Base-by-base conservation (phyloP, 2,888 invertebrate species). In the Cremastinae sp. region DNA sequence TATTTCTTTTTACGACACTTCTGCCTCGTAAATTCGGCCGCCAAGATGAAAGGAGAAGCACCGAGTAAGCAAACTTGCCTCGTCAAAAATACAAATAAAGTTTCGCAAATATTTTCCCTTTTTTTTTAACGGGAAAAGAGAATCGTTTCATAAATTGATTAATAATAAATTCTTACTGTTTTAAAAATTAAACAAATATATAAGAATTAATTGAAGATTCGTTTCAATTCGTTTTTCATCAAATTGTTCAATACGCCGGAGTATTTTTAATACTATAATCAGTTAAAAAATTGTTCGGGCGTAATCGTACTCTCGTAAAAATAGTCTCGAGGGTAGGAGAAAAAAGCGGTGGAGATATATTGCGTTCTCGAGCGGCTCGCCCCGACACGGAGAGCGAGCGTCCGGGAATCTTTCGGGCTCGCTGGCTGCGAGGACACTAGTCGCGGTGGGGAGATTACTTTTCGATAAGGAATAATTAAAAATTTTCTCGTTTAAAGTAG, bases 381-480 rank as follows among this genome's bases (percentile, higher is more conserved):
- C 73, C 64, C 69, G 76, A 61, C 69, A 66, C 14, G 58, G 36
- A n/a, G 49, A 74, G 68, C 43, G 28, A 68, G 74, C 53, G 51
- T 54, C 45, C 51, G 62, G 71, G 66, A 36, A 47, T 61, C 72
- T 68, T 68, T 45, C 62, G 58, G 49, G 71, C 59, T 47, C 68
- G 54, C 56, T 58, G 38, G 59, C 18, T 54, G 74, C 41, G 61
- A 53, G 47, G 71, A 66, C 34, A 76, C 51, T 56, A 22, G 65
- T 53, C 41, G 74, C 58, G 53, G 66, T 80, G 80, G 84, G 83
- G 81, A 90, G 90, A 90, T 90, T 85, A 86, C 87, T 90, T 90
- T 89, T 87, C 90, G 90, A 90, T 90, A 90, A 90, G 90, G 86
- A 87, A 89, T 90, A 90, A 90, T 90, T 90, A 90, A 90, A 90